These are phyloP conservation scores for Erythrocercus mccallii DNA, from an alignment of 2,113 vertebrate genomes.

Conservation along the genomic window DNA sequence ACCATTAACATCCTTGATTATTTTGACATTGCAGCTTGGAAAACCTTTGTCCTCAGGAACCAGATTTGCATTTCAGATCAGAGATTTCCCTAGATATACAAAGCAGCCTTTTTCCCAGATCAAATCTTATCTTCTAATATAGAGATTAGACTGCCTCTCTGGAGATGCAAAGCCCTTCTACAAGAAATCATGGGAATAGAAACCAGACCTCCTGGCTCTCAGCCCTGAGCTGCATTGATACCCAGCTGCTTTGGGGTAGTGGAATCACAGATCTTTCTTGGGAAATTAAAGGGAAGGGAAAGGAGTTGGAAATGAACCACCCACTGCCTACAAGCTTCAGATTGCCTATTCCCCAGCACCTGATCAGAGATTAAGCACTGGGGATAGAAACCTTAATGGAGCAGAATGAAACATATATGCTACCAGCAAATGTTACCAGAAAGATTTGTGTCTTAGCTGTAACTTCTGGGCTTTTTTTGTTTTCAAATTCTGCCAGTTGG, in stretches of 20 bases:
- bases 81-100: background rate
- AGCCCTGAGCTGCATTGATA: background rate
- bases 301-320: background rate
- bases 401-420: background rate
- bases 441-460: background rate
- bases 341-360: background rate
- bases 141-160: background rate
- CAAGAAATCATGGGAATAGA: background rate
- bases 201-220: background rate
- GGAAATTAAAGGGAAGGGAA: background rate
- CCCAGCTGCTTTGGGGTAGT: fast-evolving
- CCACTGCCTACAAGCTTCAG: background rate
- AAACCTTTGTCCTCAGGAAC: background rate
- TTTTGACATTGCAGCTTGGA: background rate
- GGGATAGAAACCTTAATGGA: background rate
- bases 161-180: background rate
- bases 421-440: background rate
- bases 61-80: background rate
- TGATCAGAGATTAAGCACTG: background rate
- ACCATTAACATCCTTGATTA: background rate
- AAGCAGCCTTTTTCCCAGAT: background rate
- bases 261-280: background rate
- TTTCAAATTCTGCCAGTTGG: background rate
- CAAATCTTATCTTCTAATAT: background rate
- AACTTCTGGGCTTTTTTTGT: background rate